Evolutionary conservation across 2,797 vertebrate species (phyloP).

Genomic region (Pagetopsis macropterus): DNA sequence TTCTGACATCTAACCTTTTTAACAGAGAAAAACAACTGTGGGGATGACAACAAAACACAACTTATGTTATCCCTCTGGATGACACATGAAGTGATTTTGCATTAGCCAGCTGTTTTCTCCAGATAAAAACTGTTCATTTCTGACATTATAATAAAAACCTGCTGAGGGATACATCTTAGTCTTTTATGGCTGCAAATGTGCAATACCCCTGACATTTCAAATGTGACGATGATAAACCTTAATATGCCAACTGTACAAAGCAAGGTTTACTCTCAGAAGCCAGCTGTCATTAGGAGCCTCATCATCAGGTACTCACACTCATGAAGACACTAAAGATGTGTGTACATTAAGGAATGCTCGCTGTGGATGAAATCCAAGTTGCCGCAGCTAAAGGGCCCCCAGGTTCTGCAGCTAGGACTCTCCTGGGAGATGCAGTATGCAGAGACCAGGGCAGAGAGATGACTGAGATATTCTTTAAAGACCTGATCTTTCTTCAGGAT

Average conservation of each 20-base stretch:
- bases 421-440: conserved; percentile 42
- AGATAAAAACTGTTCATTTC: conserved; percentile 11
- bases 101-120: conserved; percentile 3
- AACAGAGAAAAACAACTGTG: not conserved
- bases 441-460: conserved; percentile 53
- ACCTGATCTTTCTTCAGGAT: conserved; percentile 47
- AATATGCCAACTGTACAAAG: conserved; percentile 3
- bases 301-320: conserved; percentile 24
- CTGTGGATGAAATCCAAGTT: conserved; percentile 35
- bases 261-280: conserved; percentile 4
- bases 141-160: conserved; percentile 3
- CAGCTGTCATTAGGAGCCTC: conserved; percentile 16
- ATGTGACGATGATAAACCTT: conserved; percentile 12
- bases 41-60: conserved; percentile 7
- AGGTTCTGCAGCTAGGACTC: conserved; percentile 31
- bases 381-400: conserved; percentile 33
- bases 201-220: conserved; percentile 31
- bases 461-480: conserved; percentile 61
- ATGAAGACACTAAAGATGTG: conserved; percentile 20
- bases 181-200: not conserved
- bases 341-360: conserved; percentile 48
- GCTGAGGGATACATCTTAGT: not conserved
- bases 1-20: not conserved
- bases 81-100: not conserved
- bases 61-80: not conserved